Base-by-base conservation (phyloP, 2,797 vertebrate genomes). In the Halcyon leucocephala region DNA sequence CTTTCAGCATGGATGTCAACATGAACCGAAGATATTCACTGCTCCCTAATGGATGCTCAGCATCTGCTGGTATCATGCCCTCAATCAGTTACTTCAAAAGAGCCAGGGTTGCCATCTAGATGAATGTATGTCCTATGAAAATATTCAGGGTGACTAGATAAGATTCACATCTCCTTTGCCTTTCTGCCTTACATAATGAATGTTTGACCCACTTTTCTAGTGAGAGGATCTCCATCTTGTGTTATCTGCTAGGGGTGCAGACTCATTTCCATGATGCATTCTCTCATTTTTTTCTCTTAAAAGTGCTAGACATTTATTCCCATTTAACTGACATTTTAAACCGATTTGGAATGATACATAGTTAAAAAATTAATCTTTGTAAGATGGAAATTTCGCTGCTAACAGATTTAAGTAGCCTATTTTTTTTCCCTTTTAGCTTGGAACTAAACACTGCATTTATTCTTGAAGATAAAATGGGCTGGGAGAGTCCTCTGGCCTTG, bases 251-350 rank as follows among this genome's bases (percentile, higher is more conserved):
- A 93, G 69, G 25, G 35, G 24, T 62, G 17, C 72, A 91, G 77
- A 37, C 54, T 69, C 0, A 81, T 82, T 95, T 94, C 74, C 71
- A 78, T 74, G 33, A 90, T 77, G 44, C 35, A 37, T 26, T 80
- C 22, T 86, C 64, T 76, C 9, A 25, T 80, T 77, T 86, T 79
- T 95, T 84, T 62, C 89, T 89, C 61, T 94, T 93, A 44, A 91
- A 95, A 91, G 31, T 0, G 0, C 35, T 87, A 91, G 82, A 46
- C 70, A 72, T 65, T 77, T 81, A 94, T 92, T 97, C 94, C 49
- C 89, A 9, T 39, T 93, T 67, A 95, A 91, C 21, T 89, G 58
- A 80, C 80, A 95, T 76, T 67, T 95, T 96, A 74, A 95, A 71
- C 86, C 1, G 9, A 94, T 93, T 91, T 87, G 31, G 41, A 96